Evolutionary conservation across 2,797 vertebrate genomes (phyloP).

Genomic region (Carapus acus): DNA sequence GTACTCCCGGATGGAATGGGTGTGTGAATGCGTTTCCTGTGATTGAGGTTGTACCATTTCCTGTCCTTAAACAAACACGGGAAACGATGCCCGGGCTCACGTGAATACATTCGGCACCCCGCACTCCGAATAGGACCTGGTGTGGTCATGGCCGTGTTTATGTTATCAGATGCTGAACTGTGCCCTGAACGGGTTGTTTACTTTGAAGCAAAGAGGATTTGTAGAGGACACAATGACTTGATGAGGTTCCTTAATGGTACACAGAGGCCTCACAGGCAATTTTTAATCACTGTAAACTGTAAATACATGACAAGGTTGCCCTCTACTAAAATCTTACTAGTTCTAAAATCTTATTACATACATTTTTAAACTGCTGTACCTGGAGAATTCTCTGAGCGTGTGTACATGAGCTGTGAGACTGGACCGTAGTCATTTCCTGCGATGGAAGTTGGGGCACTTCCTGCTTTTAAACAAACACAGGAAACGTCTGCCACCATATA

Average conservation of each 20-base stretch:
- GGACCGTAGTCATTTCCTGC: slow-evolving; percentile 53
- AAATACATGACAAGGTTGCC: no score
- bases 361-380: not conserved
- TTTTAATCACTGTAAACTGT: no score
- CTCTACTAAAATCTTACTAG: no score
- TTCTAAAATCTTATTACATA: no score
- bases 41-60: slow-evolving; percentile 35
- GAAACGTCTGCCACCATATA: slow-evolving; percentile 46
- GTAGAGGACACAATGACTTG: no score
- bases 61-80: slow-evolving; percentile 49
- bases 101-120: slow-evolving; percentile 1
- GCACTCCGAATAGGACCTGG: no score
- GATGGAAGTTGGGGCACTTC: slow-evolving; percentile 54
- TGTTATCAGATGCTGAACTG: no score
- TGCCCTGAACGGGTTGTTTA: no score
- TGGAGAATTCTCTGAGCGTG: slow-evolving; percentile 3
- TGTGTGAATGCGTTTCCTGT: slow-evolving; percentile 34
- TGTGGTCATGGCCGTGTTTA: no score
- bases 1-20: not conserved
- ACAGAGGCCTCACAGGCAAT: no score
- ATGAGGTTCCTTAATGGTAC: no score
- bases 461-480: slow-evolving; percentile 62
- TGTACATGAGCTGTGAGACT: slow-evolving; percentile 14
- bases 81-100: slow-evolving; percentile 29
- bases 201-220: no score